Percentiles rank a stretch among this genome's conserved stretches.
Conservation (phyloP, 2,888 invertebrate genomes). For the Ceriagrion tenellum region DNA sequence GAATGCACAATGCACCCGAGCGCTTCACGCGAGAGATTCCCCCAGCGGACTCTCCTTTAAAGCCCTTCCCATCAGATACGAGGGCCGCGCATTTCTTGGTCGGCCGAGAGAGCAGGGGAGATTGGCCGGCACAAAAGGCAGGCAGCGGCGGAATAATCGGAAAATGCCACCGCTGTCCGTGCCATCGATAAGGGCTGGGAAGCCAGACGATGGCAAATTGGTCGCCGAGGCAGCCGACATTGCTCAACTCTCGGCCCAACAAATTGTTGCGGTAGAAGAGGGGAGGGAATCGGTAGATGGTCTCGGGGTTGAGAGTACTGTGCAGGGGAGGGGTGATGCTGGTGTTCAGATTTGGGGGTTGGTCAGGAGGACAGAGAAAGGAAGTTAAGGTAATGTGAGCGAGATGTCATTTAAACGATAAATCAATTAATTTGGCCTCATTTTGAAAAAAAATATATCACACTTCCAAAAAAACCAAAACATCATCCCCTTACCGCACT, state of each 20-base stretch:
- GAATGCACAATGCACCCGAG: not conserved
- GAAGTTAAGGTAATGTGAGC: not conserved
- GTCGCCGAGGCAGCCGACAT: slow-evolving; percentile 39
- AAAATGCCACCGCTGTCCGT: slow-evolving; percentile 7
- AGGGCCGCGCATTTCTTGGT: slow-evolving; percentile 33
- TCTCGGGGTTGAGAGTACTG: too few relatives aligned
- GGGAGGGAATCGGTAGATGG: not conserved
- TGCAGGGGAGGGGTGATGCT: not conserved
- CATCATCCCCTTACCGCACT: too few relatives aligned
- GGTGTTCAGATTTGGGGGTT: not conserved
- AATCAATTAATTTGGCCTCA: too few relatives aligned
- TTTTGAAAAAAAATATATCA: too few relatives aligned
- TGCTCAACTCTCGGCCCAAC: slow-evolving; percentile 48
- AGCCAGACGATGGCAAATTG: slow-evolving; percentile 59
- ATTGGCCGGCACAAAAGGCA: slow-evolving; percentile 13
- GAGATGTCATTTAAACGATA: too few relatives aligned
- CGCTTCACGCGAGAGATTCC: not conserved
- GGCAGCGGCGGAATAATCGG: slow-evolving; percentile 3
- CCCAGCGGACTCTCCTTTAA: not conserved
- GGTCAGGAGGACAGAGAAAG: not conserved
- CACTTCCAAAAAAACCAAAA: too few relatives aligned
- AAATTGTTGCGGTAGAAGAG: not conserved
- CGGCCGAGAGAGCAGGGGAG: not conserved
- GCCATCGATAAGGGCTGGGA: slow-evolving; percentile 58
- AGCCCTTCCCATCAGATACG: slow-evolving; percentile 5